phyloP scores from a whole-genome alignment of 2,113 vertebrate genomes.

The Elaphurus davidianus region DNA sequence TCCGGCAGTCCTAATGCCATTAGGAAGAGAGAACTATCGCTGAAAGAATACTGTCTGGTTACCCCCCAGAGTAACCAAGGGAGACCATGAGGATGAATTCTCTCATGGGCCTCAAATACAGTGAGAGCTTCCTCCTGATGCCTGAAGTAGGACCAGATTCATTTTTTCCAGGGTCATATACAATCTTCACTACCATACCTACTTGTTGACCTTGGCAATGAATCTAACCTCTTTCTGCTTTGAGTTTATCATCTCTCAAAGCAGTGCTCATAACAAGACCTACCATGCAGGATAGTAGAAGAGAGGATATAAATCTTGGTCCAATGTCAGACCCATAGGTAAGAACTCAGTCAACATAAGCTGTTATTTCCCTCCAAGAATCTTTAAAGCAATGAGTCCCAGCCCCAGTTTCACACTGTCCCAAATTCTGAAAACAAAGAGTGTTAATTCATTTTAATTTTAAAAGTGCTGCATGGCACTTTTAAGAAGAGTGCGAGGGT shows the following conservation, averaged over 20 bases:
- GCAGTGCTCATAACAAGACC: not conserved
- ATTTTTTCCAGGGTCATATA: not conserved
- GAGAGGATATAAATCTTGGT: not conserved
- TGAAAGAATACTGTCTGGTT: not conserved
- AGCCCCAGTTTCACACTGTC: conserved; percentile 35
- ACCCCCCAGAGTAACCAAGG: not conserved
- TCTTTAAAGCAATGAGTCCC: not conserved
- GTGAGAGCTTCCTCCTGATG: not conserved
- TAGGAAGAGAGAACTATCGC: not conserved
- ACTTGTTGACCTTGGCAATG: no score
- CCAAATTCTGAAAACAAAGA: conserved; percentile 61
- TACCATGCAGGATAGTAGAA: not conserved
- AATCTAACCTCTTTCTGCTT: not conserved
- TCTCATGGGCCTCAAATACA: not conserved
- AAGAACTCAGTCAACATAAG: not conserved
- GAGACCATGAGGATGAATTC: not conserved
- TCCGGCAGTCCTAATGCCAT: not conserved
- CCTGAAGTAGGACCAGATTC: not conserved
- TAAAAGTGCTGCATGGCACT: conserved; percentile 57
- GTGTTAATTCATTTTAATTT: conserved; percentile 66
- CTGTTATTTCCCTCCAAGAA: not conserved
- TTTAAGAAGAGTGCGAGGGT: conserved; percentile 47
- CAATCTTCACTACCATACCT: not conserved
- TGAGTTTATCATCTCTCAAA: not conserved
- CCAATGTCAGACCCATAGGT: not conserved